Conservation (phyloP, 2,888 invertebrate genomes). For the Protula sp. region DNA sequence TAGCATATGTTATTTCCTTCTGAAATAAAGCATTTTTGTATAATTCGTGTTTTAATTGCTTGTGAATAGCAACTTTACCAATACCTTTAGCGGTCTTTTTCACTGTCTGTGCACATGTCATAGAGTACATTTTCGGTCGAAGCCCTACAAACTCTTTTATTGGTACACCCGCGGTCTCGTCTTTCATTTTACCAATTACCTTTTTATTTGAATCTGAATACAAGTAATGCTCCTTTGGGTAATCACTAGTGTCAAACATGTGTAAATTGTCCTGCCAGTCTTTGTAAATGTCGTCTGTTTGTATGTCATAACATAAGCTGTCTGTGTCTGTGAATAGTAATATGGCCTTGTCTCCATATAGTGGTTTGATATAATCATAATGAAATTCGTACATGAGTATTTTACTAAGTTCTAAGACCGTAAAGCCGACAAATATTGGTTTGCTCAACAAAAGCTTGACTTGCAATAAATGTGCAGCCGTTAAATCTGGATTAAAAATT, state of each 20-base stretch:
- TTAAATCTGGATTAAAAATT: not conserved
- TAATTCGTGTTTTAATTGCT: not conserved
- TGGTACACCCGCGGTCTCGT: not conserved
- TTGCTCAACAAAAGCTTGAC: not conserved
- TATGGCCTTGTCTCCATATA: not conserved
- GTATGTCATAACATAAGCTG: conserved; percentile 12
- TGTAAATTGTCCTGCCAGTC: not conserved
- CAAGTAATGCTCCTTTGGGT: not conserved
- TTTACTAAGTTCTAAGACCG: not conserved
- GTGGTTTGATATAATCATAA: not conserved
- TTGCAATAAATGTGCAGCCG: not conserved
- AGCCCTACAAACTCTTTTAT: not conserved
- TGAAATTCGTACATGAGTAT: not conserved
- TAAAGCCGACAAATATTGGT: not conserved
- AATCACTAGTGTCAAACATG: not conserved
- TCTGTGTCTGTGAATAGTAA: conserved; percentile 10
- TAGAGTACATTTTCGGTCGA: not conserved
- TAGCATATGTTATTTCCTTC: not conserved
- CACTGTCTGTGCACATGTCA: not conserved
- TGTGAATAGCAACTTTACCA: not conserved
- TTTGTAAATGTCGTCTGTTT: not conserved
- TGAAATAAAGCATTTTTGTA: not conserved
- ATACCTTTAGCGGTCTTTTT: not conserved
- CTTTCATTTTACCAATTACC: not conserved
- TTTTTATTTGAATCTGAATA: not conserved